phyloP scores from a whole-genome alignment of 2,888 invertebrate genomes.

The Endomychus coccineus region DNA sequence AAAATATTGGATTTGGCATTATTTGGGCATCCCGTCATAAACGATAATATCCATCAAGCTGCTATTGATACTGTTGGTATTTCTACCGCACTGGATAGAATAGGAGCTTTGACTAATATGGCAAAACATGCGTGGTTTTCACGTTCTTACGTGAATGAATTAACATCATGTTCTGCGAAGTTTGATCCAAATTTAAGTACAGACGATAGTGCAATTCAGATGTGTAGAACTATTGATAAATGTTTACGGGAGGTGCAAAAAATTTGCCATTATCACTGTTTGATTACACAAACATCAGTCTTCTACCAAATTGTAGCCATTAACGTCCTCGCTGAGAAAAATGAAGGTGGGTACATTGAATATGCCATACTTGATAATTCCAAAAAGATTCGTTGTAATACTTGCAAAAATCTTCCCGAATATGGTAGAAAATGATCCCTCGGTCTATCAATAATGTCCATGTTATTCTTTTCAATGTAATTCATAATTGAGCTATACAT shows the following conservation, averaged over 20 bases:
- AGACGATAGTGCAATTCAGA: slow-evolving; percentile 29
- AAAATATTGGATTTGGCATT: slow-evolving; percentile 54
- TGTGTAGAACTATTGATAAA: slow-evolving; percentile 39
- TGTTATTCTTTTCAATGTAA: too few relatives aligned
- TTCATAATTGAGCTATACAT: too few relatives aligned
- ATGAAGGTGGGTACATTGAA: slow-evolving; percentile 1
- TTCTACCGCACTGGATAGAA: slow-evolving; percentile 21
- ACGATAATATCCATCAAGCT: slow-evolving; percentile 46
- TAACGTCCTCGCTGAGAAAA: slow-evolving; percentile 45
- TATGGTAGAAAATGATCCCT: too few relatives aligned
- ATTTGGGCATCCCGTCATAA: slow-evolving; percentile 55
- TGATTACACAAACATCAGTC: slow-evolving; percentile 46
- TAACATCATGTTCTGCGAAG: slow-evolving; percentile 26
- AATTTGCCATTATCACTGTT: slow-evolving; percentile 42
- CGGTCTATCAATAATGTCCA: too few relatives aligned
- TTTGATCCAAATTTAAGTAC: slow-evolving; percentile 36
- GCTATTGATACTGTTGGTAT: slow-evolving; percentile 47
- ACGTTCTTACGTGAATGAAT: too few relatives aligned
- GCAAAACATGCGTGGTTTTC: too few relatives aligned
- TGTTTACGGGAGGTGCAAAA: slow-evolving; percentile 28
- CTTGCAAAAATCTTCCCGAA: too few relatives aligned
- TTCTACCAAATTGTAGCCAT: slow-evolving; percentile 51
- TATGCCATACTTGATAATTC: neutral
- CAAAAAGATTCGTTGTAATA: too few relatives aligned
- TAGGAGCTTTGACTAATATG: slow-evolving; percentile 14